Conservation (phyloP, 2,113 vertebrate species). For the Eolophus roseicapilla region DNA sequence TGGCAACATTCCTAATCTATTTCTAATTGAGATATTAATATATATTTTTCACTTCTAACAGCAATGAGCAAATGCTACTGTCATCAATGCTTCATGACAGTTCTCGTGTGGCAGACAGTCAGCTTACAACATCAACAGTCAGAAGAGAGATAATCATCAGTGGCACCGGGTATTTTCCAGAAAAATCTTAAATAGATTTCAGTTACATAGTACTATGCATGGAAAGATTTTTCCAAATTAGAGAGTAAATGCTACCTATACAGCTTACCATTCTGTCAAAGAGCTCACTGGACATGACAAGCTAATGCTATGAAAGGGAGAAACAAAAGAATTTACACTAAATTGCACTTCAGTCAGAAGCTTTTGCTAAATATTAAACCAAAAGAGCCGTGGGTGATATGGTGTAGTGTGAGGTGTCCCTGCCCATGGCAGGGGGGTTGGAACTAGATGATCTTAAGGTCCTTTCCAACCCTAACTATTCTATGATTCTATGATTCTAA, state of each 20-base stretch:
- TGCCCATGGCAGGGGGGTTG: too few species aligned
- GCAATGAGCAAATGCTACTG: not conserved
- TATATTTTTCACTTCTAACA: not conserved
- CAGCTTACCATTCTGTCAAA: not conserved
- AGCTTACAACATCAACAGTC: not conserved
- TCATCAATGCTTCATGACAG: not conserved
- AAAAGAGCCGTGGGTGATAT: too few species aligned
- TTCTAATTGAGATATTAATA: not conserved
- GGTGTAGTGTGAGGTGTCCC: too few species aligned
- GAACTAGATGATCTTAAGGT: too few species aligned
- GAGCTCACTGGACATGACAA: not conserved
- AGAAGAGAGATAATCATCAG: not conserved
- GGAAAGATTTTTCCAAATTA: not conserved
- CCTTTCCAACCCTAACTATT: too few species aligned
- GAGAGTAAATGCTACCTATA: fast-evolving
- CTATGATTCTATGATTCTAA: too few species aligned
- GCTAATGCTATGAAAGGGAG: not conserved
- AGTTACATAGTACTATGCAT: not conserved
- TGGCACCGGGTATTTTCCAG: not conserved
- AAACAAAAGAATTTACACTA: not conserved
- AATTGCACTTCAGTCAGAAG: not conserved
- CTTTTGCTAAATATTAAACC: not conserved
- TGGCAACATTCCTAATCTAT: not conserved
- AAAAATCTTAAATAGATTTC: not conserved
- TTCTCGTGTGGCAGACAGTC: not conserved